A percentile compares a stretch with the other conserved stretches of the same genome.
Conservation (phyloP, 2,888 invertebrate genomes). For the Lysandra bellargus region DNA sequence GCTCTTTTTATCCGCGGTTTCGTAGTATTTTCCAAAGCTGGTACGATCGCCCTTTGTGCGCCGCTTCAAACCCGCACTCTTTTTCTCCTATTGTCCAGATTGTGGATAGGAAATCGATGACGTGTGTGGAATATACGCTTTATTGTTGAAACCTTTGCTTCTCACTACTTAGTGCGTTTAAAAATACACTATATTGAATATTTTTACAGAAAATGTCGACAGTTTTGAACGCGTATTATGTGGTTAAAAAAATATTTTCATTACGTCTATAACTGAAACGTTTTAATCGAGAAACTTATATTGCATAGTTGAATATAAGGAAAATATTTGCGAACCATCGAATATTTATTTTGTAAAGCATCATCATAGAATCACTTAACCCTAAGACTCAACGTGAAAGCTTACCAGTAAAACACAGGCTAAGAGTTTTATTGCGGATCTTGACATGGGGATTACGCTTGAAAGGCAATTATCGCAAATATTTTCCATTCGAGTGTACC, state of each 20-base stretch:
- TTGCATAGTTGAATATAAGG: not conserved
- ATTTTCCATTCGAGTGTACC: conserved; percentile 39
- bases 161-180: conserved; percentile 24
- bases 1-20: conserved; percentile 33
- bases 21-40: conserved; percentile 55
- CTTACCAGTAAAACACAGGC: not conserved
- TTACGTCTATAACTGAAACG: not conserved
- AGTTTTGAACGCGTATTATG: not conserved
- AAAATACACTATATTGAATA: not conserved
- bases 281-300: not conserved
- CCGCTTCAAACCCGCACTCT: conserved; percentile 51
- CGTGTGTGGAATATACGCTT: conserved; percentile 52
- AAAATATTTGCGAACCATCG: not conserved
- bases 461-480: conserved; percentile 29
- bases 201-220: not conserved
- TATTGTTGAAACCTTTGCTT: conserved; percentile 37
- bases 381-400: not conserved
- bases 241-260: not conserved
- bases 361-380: not conserved
- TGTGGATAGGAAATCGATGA: conserved; percentile 61
- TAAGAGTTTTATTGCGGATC: conserved; percentile 24
- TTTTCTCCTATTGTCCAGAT: conserved; percentile 61
- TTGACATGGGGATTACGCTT: conserved; percentile 21
- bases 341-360: not conserved
- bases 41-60: conserved; percentile 54